Percentiles rank a stretch among this genome's conserved stretches.
phyloP scores from a whole-genome alignment of 2,888 invertebrate genomes.

The Drosophila austrosaltans region DNA sequence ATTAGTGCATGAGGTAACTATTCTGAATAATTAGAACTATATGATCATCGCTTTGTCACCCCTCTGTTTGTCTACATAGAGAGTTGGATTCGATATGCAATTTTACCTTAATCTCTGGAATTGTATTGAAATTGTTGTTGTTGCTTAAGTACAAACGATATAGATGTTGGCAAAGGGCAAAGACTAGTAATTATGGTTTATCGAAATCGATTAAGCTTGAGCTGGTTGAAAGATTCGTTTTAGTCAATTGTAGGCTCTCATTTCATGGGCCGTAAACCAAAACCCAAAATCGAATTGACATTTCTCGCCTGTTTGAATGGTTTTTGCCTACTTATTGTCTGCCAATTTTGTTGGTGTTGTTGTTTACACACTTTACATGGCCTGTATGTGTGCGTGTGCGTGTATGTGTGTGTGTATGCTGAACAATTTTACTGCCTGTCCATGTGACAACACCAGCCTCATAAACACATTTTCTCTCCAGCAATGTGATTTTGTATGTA shows the following conservation, averaged over 20 bases:
- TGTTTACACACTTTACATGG: conserved; percentile 14
- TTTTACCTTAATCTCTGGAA: no score
- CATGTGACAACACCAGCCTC: conserved; percentile 12
- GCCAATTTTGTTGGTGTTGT: conserved; percentile 31
- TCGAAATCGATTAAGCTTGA: conserved; percentile 3
- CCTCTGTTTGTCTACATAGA: no score
- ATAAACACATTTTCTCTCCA: conserved; percentile 7
- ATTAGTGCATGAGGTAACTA: no score
- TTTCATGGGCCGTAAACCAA: conserved; percentile 11
- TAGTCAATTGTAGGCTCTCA: conserved; percentile 11
- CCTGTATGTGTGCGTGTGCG: conserved; percentile 11
- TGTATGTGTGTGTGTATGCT: conserved; percentile 4
- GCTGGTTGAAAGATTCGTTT: neutral
- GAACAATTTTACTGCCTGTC: conserved; percentile 11
- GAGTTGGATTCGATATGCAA: no score
- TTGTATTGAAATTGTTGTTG: no score
- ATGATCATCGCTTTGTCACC: no score
- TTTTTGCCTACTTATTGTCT: conserved; percentile 15
- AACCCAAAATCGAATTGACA: conserved; percentile 12
- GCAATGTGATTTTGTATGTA: neutral
- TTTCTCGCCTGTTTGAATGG: conserved; percentile 12
- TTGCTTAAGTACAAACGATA: no score
- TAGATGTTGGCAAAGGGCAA: neutral
- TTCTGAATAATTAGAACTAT: no score
- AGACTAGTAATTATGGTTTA: neutral